Base-by-base conservation (phyloP, 2,797 vertebrate species). In the Cynopterus sphinx region DNA sequence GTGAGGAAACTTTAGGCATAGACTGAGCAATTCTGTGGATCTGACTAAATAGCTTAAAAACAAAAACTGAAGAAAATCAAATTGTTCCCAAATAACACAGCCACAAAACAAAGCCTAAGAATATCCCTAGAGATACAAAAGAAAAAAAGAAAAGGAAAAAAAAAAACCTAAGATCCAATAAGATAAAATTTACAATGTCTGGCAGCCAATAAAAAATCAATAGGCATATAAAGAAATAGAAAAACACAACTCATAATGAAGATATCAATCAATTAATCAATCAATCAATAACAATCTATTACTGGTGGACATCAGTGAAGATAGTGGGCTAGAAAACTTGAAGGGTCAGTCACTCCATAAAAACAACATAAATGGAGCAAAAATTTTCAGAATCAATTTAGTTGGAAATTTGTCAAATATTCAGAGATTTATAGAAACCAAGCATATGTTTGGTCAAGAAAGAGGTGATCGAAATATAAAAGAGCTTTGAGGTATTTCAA, bases 151-250 rank as follows among this genome's bases (percentile, higher is more conserved):
- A 33, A 33, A 33, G 39, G 39, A 28, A 13, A 61, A 55, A 31
- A 6, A 53, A 51, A 90, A 81, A 33, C 46, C 3, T 53, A 53
- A 31, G 36, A 75, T 36, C 6, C 15, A 81, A 43, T 15, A 77
- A 68, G 53, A 70, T 81, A 87, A 81, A 96, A 75, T 90, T 96
- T 15, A 79, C 7, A 78, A 78, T 63, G 36, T 71, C 28, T 57
- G 15, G 26, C 8, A 87, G 57, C 67, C 41, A 87, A 41, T 51
- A 57, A 90, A 90, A 79, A 59, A 26, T n/a, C 31, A 71, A 12
- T 6, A 83, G 13, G 5, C n/a, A 73, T 33, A n/a, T 21, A 84
- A 63, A 78, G 5, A 77, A 65, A 8, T 6, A 78, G 28, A 17
- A 33, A 94, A 79, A 59, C 41, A 28, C 31, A 84, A 84, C 39